A percentile compares a stretch with the other conserved stretches of the same genome.
These are phyloP conservation scores for Sinotaia quadrata DNA, from an alignment of 2,888 invertebrate genomes.

Conservation along the genomic window DNA sequence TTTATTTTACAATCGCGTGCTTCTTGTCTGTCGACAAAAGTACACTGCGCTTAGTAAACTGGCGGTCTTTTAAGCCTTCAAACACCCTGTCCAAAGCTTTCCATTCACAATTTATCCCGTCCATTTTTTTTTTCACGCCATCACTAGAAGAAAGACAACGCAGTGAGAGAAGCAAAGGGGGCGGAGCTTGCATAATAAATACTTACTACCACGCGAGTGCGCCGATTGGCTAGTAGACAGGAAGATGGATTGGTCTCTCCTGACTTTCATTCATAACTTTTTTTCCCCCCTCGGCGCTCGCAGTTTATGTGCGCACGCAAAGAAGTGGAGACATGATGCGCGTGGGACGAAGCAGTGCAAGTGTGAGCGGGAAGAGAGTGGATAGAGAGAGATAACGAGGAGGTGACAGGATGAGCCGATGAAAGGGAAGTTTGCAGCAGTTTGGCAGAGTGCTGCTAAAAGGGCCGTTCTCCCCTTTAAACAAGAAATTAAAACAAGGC, in stretches of 20 bases:
- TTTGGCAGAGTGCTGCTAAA: not conserved
- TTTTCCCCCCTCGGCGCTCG: not conserved
- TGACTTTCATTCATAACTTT: slow-evolving; percentile 11
- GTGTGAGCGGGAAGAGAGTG: not conserved
- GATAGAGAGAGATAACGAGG: slow-evolving; percentile 1
- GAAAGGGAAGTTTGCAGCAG: not conserved
- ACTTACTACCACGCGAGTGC: not conserved
- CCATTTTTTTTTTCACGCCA: too few species aligned
- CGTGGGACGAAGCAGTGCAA: not conserved
- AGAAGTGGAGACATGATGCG: not conserved
- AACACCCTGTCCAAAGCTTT: too few species aligned
- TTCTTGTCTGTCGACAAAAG: too few species aligned
- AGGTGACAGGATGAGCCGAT: not conserved
- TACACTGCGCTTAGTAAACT: too few species aligned
- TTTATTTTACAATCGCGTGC: too few species aligned
- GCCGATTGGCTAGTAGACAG: not conserved
- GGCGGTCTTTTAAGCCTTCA: too few species aligned
- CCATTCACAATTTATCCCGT: too few species aligned
- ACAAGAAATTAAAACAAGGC: not conserved
- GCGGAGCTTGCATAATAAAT: slow-evolving; percentile 14
- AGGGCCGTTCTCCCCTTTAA: not conserved
- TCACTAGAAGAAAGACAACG: too few species aligned
- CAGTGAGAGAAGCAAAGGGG: slow-evolving; percentile 6
- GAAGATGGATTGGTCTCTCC: not conserved
- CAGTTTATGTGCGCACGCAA: too few species aligned